Base-by-base conservation (phyloP, 2,888 invertebrate species). In the Eustalomyia histrio region DNA sequence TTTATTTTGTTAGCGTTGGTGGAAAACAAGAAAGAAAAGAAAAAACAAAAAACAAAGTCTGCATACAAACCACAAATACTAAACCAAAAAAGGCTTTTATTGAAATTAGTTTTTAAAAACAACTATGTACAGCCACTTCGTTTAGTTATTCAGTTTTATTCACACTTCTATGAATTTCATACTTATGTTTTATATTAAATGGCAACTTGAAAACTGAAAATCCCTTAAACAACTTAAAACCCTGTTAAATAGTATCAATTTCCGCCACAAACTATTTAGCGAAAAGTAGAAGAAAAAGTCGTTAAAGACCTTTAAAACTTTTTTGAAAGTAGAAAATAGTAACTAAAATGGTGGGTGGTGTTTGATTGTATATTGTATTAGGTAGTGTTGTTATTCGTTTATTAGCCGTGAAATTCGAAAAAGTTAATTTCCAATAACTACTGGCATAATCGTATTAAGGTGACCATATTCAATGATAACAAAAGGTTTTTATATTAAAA, bases 81-180 rank as follows among this genome's bases (percentile, higher is more conserved):
- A 71, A 75, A 76, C 68, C 72, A 24, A 64, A 74, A 76, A 80
- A 74, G 47, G 80, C 80, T 81, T 81, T 81, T 81, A 81, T 78
- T 74, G 24, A 81, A 81, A 81, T 81, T 78, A 78, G 60, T 78
- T 81, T 81, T 76, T 80, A 55, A 71, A 73, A 60, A n/a, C n/a
- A n/a, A n/a, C 43, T 7, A 5, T 12, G 65, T 60, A 29, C 68
- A 43, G n/a, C 35, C 61, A 76, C 68, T 76, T 63, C 68, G 61
- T 68, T 76, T 75, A 61, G 43, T 47, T n/a, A 5, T 47, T 29
- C n/a, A n/a, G 39, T 39, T 53, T 35, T 35, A 1, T n/a, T 10
- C n/a, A 12, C 35, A 21, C 9, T 50, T 17, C 65, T 47, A 21
- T 50, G n/a, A 33, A 2, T 57, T n/a, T 47, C 50, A 39, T 39